A percentile compares a stretch with the other conserved stretches of the same genome.
Evolutionary conservation across 2,888 invertebrate species (phyloP).

Genomic region (Perizoma affinitatum): DNA sequence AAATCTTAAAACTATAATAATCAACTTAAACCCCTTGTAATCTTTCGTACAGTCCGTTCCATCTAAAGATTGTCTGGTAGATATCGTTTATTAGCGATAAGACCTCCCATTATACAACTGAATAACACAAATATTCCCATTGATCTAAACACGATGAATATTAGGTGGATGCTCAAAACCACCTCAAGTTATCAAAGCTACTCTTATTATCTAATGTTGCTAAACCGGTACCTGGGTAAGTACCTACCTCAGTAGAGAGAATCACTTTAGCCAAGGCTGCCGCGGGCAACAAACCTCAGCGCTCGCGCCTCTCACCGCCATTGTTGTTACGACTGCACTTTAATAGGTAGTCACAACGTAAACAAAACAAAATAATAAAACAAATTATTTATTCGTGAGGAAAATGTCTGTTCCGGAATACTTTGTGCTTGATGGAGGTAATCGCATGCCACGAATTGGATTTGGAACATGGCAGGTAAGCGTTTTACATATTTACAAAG

Average conservation of each 20-base stretch:
- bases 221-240: conserved; percentile 30
- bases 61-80: too few relatives aligned
- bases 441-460: conserved; percentile 88
- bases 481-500: conserved; percentile 30
- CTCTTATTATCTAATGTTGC: conserved; percentile 12
- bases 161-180: too few relatives aligned
- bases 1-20: too few relatives aligned
- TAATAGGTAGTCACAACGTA: conserved; percentile 39
- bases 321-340: conserved; percentile 44
- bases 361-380: conserved; percentile 21
- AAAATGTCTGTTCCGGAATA: conserved; percentile 63
- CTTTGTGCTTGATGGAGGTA: conserved; percentile 75
- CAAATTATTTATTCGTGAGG: conserved; percentile 23
- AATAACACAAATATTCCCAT: too few relatives aligned
- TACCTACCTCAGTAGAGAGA: conserved; percentile 27
- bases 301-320: conserved; percentile 45
- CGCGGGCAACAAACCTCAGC: conserved; percentile 28
- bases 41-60: too few relatives aligned
- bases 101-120: too few relatives aligned
- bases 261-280: conserved; percentile 43
- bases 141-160: too few relatives aligned
- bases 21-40: too few relatives aligned
- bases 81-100: too few relatives aligned
- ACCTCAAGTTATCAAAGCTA: neutral
- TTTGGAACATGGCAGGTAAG: conserved; percentile 92